Base-by-base conservation (phyloP, 1,140 invertebrate species). In the Papilio polytes region DNA sequence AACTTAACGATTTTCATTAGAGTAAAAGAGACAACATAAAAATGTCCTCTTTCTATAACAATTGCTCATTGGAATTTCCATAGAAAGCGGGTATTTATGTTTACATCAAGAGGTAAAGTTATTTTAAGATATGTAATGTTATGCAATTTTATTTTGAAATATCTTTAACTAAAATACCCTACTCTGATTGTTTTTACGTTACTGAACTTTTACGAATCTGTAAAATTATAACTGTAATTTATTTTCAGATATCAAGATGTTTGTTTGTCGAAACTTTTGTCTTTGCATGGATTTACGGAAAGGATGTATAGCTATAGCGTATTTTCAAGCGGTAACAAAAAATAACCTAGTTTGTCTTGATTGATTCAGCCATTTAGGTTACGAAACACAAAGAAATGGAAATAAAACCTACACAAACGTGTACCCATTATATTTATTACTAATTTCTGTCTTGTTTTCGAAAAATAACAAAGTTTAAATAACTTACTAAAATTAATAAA, bases 241-340 rank as follows among this genome's bases (percentile, higher is more conserved):
- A 44, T 1, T 82, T 86, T 48, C 84, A 86, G 84, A 83, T 78
- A 78, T 46, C 48, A 84, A 73, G 46, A 86, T 86, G 85, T 26
- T 85, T 15, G 73, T 80, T 9, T 83, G 88, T 41, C 73, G 87
- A 8, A 80, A 76, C n/a, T 90, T 87, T 41, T 89, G 87, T 46
- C 80, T 82, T 48, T 90, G 87, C 82, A 81, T 90, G 20, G 86
- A 88, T 0, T 77, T 90, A 59, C 84, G 85, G 31, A 84, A 79
- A 31, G 89, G 89, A 46, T 87, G 85, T 44, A 76, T 89, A 10
- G 85, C 87, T 77, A 87, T 89, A 41, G 89, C 85, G 9, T 89
- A 84, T 31, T 51, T 84, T 70, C 63, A 70, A 70, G 63, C 26
- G 63, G 63, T 70, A 70, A 63, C 59, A 63, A 26, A 59, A 22